Evolutionary conservation across 1,140 invertebrate genomes (phyloP), one percentile per base, ranked within the genome.

Genomic region (Pectinophora gossypiella): DNA sequence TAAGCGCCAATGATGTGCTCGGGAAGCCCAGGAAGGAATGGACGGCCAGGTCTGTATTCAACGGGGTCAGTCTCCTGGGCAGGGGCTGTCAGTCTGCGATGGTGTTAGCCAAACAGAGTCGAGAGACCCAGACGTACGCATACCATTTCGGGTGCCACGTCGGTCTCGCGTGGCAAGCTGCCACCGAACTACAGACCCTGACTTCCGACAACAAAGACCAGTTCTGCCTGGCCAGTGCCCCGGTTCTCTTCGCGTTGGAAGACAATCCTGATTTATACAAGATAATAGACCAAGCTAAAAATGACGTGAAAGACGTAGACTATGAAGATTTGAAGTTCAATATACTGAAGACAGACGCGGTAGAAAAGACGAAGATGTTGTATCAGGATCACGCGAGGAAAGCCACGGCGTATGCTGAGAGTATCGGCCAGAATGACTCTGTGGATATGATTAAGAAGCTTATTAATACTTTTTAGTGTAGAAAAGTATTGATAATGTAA

Each of bases 131-230:
- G 65, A 85, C 91, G 38, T 89, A 91, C 51, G 96, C 94, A 0
- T 95, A 93, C 69, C 89, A 93, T 54, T 97, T 97, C 89, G 96
- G 96, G 12, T 93, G 94, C 76, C 93, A 96, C 80, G 89, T 96
- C 10, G 94, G 94, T 21, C 88, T 96, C 42, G 94, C 94, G 50
- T 95, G 94, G 91, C 95, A 97, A 89, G 92, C 92, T 18, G 91
- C 89, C 61, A 78, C 90, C 6, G 92, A 93, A 67, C 67, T 92
- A 18, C 89, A 85, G 52, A 54, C 78, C 9, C 58, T 89, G 48
- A 77, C 73, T 1, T 76, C 75, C 0, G 73, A 85, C 19, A 87
- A 76, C 49, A 88, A 87, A 50, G 77, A 85, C 15, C 70, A 89
- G 4, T 93, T 93, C 65, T 92, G 89, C 72, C 71, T 95, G 13